These are phyloP conservation scores for Eulemur mongoz DNA, from an alignment of 2,797 vertebrate species.

Conservation along the genomic window DNA sequence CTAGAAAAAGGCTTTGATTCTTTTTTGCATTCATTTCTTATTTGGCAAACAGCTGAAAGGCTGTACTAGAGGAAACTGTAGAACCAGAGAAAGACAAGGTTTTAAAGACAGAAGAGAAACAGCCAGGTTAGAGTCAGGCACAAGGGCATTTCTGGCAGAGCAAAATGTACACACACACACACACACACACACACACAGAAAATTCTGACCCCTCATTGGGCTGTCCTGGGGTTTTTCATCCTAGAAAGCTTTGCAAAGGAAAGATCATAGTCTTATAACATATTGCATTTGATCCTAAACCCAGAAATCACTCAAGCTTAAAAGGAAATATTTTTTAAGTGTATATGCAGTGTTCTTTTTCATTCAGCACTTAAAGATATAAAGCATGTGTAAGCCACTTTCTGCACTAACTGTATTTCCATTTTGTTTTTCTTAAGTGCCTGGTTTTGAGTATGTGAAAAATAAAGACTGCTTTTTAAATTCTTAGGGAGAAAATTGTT, in stretches of 20 bases:
- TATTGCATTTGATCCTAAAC: neutral
- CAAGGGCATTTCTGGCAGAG: neutral
- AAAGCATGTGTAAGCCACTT: neutral
- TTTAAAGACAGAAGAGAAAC: slow-evolving; percentile 40
- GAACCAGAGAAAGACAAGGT: slow-evolving; percentile 54
- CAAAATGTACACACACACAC: neutral
- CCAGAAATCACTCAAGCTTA: neutral
- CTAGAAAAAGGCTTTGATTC: slow-evolving; percentile 64
- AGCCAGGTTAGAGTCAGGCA: neutral
- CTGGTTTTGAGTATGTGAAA: slow-evolving; percentile 66
- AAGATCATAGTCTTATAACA: neutral
- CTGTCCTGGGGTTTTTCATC: neutral
- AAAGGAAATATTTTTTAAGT: neutral
- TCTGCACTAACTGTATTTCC: neutral
- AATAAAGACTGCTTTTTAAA: slow-evolving; percentile 66
- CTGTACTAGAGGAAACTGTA: slow-evolving; percentile 34
- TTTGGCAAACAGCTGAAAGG: slow-evolving; percentile 54
- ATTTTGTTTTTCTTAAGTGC: slow-evolving; percentile 50
- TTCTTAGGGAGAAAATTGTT: slow-evolving; percentile 49
- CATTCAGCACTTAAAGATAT: neutral
- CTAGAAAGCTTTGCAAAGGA: neutral
- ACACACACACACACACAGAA: neutral
- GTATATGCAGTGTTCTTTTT: neutral
- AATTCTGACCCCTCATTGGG: neutral
- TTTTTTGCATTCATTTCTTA: slow-evolving; percentile 25